Evolutionary conservation across 2,888 invertebrate genomes (phyloP).

Genomic region (Nasonia oneida): DNA sequence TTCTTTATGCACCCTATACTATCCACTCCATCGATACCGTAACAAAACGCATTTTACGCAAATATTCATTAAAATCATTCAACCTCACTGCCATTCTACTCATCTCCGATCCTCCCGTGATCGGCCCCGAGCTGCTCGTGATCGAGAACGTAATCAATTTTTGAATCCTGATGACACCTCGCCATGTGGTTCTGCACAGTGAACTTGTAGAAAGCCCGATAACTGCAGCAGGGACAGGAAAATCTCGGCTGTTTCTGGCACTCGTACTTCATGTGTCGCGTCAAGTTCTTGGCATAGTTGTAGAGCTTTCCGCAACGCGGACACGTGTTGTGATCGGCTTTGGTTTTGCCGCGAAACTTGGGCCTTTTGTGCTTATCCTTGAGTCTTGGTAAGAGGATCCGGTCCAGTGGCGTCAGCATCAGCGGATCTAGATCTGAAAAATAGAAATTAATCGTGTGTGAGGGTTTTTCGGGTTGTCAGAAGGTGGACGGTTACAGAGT

Average conservation of each 20-base stretch:
- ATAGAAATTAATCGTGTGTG: background rate
- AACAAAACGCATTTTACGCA: too few relatives aligned
- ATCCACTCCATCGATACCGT: too few relatives aligned
- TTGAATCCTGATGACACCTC: conserved; percentile 29
- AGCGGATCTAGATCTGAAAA: conserved; percentile 44
- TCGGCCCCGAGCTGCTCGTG: background rate
- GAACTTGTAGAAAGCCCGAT: conserved; percentile 51
- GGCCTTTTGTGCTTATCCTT: background rate
- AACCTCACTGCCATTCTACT: background rate
- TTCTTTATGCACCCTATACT: too few relatives aligned
- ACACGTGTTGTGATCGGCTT: conserved; percentile 63
- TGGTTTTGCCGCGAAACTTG: background rate
- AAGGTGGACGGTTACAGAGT: background rate
- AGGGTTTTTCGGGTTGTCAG: background rate
- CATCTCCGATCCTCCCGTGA: background rate
- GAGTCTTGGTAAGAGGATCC: background rate
- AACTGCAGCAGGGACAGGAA: conserved; percentile 41
- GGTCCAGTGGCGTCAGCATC: background rate
- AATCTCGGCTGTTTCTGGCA: conserved; percentile 42
- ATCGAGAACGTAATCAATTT: conserved; percentile 12
- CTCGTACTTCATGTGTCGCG: conserved; percentile 73
- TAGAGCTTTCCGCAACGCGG: conserved; percentile 74
- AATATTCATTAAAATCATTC: too few relatives aligned
- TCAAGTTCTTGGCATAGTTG: conserved; percentile 72
- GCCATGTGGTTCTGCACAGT: conserved; percentile 47